Conservation (phyloP, 2,113 vertebrate genomes). For the Mustela nigripes region DNA sequence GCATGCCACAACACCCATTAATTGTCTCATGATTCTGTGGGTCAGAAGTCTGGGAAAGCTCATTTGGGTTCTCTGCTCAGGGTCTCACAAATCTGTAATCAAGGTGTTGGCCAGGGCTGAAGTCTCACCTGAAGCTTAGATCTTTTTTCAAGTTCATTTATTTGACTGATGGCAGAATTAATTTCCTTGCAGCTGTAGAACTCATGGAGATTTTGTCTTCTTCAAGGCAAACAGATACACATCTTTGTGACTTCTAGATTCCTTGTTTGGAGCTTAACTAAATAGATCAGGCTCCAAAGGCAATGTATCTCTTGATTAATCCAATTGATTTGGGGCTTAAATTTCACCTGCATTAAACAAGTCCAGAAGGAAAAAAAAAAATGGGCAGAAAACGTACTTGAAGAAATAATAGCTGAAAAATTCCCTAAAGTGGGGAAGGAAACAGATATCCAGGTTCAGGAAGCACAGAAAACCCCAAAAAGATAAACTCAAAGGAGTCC, state of each 20-base stretch:
- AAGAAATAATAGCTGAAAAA: neutral
- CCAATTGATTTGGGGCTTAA: conserved; percentile 15
- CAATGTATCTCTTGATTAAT: neutral
- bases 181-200: neutral
- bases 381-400: neutral
- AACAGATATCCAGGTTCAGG: too few relatives aligned
- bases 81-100: neutral
- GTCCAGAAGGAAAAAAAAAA: neutral
- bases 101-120: neutral
- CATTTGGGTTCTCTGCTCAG: neutral
- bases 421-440: too few relatives aligned
- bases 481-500: neutral
- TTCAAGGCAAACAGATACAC: neutral
- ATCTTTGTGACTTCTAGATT: neutral
- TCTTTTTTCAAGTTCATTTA: neutral
- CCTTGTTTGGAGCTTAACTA: neutral
- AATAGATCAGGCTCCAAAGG: neutral
- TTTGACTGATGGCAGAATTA: neutral
- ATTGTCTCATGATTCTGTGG: neutral
- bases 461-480: too few relatives aligned
- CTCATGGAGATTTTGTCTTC: neutral
- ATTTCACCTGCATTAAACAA: neutral
- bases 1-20: neutral
- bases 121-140: neutral
- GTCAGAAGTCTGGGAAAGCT: neutral